These are phyloP conservation scores for Xerus inauris DNA, from an alignment of 2,113 vertebrate genomes.

Conservation along the genomic window DNA sequence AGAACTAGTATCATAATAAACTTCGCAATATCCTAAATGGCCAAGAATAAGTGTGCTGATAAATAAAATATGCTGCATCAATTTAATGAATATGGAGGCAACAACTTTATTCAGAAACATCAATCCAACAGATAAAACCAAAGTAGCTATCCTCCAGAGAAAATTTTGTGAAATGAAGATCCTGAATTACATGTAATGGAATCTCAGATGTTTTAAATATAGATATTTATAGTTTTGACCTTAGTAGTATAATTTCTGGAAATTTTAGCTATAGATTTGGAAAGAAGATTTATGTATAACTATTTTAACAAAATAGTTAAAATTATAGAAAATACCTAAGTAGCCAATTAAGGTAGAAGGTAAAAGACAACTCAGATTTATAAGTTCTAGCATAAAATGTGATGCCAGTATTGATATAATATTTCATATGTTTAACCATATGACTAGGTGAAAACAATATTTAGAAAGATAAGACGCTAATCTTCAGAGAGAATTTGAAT, in stretches of 20 bases:
- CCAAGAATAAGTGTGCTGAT: neutral
- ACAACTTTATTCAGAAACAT: neutral
- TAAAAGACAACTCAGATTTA: neutral
- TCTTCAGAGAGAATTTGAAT: neutral
- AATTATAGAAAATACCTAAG: neutral
- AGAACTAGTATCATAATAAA: conserved; percentile 42
- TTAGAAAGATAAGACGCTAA: neutral
- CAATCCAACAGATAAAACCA: neutral
- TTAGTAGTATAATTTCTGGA: neutral
- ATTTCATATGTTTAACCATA: neutral
- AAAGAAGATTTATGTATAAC: neutral
- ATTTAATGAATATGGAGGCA: neutral
- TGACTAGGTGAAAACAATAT: neutral
- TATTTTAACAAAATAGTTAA: neutral
- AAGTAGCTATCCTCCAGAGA: neutral
- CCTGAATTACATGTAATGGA: neutral
- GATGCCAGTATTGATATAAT: neutral
- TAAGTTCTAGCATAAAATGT: neutral
- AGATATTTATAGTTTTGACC: neutral
- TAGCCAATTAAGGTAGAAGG: neutral
- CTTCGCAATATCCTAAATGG: neutral
- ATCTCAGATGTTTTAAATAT: neutral
- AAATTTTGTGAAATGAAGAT: neutral
- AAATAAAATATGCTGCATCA: neutral
- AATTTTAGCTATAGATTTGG: neutral